These are phyloP conservation scores for Camptogramma bilineatum DNA, from an alignment of 2,888 invertebrate genomes.

Conservation along the genomic window DNA sequence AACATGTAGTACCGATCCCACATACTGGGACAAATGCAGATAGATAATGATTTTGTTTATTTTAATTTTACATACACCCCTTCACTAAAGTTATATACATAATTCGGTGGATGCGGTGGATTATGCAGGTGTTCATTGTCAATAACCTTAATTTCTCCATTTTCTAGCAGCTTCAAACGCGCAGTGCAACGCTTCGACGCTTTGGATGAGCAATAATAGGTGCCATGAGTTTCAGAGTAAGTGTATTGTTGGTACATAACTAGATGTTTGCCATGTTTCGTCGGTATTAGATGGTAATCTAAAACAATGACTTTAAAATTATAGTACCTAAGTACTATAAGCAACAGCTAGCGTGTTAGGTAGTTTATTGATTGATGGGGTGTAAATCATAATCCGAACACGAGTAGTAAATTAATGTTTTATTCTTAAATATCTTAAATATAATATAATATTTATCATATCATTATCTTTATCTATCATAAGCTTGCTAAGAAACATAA, in stretches of 20 bases:
- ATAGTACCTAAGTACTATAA: too few relatives aligned
- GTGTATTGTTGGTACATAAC: slow-evolving; percentile 51
- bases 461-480: too few relatives aligned
- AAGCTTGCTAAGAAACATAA: too few relatives aligned
- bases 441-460: too few relatives aligned
- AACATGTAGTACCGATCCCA: too few relatives aligned
- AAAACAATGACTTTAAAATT: slow-evolving; percentile 17
- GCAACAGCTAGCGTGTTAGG: too few relatives aligned
- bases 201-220: slow-evolving; percentile 25
- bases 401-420: too few relatives aligned
- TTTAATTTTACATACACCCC: slow-evolving; percentile 11
- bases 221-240: slow-evolving; percentile 34
- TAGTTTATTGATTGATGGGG: too few relatives aligned
- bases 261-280: slow-evolving; percentile 45
- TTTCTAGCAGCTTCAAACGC: slow-evolving; percentile 16
- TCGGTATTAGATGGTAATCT: slow-evolving; percentile 48
- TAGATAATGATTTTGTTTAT: too few relatives aligned
- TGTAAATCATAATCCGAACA: too few relatives aligned
- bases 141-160: not conserved
- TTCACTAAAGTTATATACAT: not conserved
- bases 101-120: slow-evolving; percentile 19
- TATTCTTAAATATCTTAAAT: too few relatives aligned
- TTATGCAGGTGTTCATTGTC: slow-evolving; percentile 6
- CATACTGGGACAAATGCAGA: too few relatives aligned
- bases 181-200: slow-evolving; percentile 2